Percentiles rank a stretch among this genome's conserved stretches.
Evolutionary conservation across 2,888 invertebrate species (phyloP).

Genomic region (Troides oblongomaculatus): DNA sequence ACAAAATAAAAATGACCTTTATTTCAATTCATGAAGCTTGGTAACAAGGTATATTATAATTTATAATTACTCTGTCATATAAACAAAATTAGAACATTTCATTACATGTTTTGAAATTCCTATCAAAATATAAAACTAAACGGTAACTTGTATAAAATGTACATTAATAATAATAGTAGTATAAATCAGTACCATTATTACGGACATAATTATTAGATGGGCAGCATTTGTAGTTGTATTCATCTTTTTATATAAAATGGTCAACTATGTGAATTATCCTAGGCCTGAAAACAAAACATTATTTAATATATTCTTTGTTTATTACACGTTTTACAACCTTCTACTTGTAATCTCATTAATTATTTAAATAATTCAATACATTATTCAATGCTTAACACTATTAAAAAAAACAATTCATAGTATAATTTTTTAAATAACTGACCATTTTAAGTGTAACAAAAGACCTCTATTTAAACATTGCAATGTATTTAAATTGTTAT

Average conservation of each 20-base stretch:
- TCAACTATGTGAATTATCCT: conserved; percentile 66
- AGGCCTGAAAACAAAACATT: conserved; percentile 61
- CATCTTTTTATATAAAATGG: conserved; percentile 63
- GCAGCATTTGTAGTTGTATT: conserved; percentile 65
- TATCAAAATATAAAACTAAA: conserved; percentile 75
- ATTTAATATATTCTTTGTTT: conserved; percentile 19
- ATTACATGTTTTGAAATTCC: conserved; percentile 67
- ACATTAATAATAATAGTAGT: conserved; percentile 60
- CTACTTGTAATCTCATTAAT: conserved; percentile 16
- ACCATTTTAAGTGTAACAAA: conserved; percentile 23
- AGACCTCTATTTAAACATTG: background rate
- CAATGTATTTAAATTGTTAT: background rate
- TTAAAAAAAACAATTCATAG: conserved; percentile 2
- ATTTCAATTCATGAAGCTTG: conserved; percentile 78
- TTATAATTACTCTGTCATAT: conserved; percentile 67
- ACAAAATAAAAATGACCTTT: conserved; percentile 80
- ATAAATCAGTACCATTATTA: conserved; percentile 74
- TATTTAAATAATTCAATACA: conserved; percentile 12
- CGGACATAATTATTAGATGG: conserved; percentile 50
- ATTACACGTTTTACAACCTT: conserved; percentile 6
- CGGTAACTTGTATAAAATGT: conserved; percentile 80
- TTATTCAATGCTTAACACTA: conserved; percentile 11
- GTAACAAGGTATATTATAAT: conserved; percentile 78
- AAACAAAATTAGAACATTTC: conserved; percentile 72
- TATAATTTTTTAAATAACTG: background rate